A percentile compares a stretch with the other conserved stretches of the same genome.
These are phyloP conservation scores for Euphydryas editha DNA, from an alignment of 2,888 invertebrate species.

Conservation along the genomic window DNA sequence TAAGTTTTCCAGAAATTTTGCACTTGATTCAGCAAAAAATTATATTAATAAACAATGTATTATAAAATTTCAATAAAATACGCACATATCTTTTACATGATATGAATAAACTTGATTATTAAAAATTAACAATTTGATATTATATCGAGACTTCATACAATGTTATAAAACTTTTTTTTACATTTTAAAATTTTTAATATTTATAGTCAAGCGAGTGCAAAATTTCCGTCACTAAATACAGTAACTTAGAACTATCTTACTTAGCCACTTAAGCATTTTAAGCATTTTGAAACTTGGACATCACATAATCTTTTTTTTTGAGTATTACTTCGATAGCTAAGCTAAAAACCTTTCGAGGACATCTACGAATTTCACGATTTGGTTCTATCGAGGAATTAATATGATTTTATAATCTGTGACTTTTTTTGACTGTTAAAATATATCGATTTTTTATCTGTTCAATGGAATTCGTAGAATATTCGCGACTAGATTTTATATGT, in stretches of 20 bases:
- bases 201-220: constrained; percentile 43
- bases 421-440: constrained; percentile 12
- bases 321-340: constrained; percentile 63
- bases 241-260: constrained; percentile 69
- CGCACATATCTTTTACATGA: background rate
- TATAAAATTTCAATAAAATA: background rate
- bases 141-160: background rate
- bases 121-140: background rate
- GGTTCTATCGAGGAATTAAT: background rate
- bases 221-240: constrained; percentile 52
- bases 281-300: constrained; percentile 67
- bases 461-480: constrained; percentile 21
- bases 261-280: constrained; percentile 76
- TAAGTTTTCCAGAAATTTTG: constrained; percentile 51
- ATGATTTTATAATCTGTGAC: background rate
- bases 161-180: constrained; percentile 18
- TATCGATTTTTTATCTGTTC: background rate
- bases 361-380: constrained; percentile 9
- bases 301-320: constrained; percentile 65
- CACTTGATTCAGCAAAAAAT: constrained; percentile 46
- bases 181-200: constrained; percentile 11
- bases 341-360: constrained; percentile 44
- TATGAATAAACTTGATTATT: background rate
- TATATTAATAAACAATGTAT: background rate
- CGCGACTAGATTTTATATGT: constrained; percentile 15